These are phyloP conservation scores for Antechinus stuartii DNA, from an alignment of 2,113 vertebrate genomes.

Conservation along the genomic window DNA sequence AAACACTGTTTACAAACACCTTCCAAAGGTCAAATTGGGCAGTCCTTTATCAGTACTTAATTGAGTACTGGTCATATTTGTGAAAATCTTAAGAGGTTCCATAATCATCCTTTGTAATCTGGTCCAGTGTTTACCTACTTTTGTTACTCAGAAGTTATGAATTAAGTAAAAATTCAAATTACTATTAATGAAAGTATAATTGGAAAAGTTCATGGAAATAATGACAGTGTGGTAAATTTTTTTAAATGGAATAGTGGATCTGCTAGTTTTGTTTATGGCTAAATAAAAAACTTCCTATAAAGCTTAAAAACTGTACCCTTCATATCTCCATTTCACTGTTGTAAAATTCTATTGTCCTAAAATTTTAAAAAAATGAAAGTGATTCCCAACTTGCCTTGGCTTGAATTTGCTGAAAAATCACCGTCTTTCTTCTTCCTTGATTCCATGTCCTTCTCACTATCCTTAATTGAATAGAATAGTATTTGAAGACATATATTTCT, in stretches of 20 bases:
- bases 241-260: constrained; percentile 23
- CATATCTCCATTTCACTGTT: constrained; percentile 34
- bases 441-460: constrained; percentile 45
- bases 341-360: background rate
- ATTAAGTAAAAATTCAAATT: constrained; percentile 60
- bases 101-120: constrained; percentile 38
- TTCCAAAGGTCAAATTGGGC: background rate
- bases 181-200: constrained; percentile 42
- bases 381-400: constrained; percentile 31
- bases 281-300: background rate
- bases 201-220: constrained; percentile 34
- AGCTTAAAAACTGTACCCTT: background rate
- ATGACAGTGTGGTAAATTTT: constrained; percentile 3
- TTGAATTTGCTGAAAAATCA: constrained; percentile 23
- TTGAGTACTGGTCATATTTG: background rate
- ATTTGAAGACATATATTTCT: constrained; percentile 34
- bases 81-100: constrained; percentile 55
- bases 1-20: constrained; percentile 21
- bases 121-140: constrained; percentile 53
- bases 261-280: background rate
- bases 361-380: constrained; percentile 17
- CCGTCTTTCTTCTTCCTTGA: constrained; percentile 30
- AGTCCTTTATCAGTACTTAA: background rate
- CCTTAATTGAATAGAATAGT: constrained; percentile 26
- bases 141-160: constrained; percentile 51